Conservation (phyloP, 1,140 invertebrate genomes). For the Dendrolimus punctatus region DNA sequence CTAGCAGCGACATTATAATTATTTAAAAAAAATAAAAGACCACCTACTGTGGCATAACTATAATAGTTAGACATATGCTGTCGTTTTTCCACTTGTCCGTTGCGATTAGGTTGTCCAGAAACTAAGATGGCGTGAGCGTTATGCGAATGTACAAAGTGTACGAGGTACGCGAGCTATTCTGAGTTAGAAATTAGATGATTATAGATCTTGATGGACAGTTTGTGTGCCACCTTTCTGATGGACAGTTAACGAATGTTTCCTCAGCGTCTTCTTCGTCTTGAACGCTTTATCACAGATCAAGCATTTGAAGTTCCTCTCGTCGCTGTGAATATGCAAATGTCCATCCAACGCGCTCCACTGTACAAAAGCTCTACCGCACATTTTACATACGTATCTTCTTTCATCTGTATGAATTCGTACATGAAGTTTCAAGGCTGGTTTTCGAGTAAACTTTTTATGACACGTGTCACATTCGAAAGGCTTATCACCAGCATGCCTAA, state of each 20-base stretch:
- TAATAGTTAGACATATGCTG: too few species aligned
- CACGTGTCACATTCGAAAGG: conserved; percentile 73
- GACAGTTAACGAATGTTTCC: conserved; percentile 6
- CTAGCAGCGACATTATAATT: too few species aligned
- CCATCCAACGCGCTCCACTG: conserved; percentile 11
- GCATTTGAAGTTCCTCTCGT: conserved; percentile 18
- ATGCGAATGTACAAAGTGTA: too few species aligned
- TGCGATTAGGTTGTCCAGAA: too few species aligned
- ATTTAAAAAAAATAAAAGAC: too few species aligned
- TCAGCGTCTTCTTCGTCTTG: conserved; percentile 16
- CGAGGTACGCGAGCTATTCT: too few species aligned
- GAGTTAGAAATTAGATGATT: too few species aligned
- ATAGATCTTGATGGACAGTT: too few species aligned
- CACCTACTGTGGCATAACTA: too few species aligned
- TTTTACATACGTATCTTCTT: conserved; percentile 21
- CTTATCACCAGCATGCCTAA: conserved; percentile 75
- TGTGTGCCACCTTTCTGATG: too few species aligned
- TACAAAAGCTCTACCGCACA: conserved; percentile 27
- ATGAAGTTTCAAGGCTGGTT: conserved; percentile 37
- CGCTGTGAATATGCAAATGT: conserved; percentile 12
- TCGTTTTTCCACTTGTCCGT: too few species aligned
- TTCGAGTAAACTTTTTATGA: conserved; percentile 74
- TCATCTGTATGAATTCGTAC: conserved; percentile 45
- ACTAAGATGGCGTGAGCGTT: too few species aligned
- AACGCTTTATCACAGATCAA: conserved; percentile 25